Percentiles rank a stretch among this genome's conserved stretches.
Conservation (phyloP, 2,797 vertebrate genomes). For the Argya squamiceps region DNA sequence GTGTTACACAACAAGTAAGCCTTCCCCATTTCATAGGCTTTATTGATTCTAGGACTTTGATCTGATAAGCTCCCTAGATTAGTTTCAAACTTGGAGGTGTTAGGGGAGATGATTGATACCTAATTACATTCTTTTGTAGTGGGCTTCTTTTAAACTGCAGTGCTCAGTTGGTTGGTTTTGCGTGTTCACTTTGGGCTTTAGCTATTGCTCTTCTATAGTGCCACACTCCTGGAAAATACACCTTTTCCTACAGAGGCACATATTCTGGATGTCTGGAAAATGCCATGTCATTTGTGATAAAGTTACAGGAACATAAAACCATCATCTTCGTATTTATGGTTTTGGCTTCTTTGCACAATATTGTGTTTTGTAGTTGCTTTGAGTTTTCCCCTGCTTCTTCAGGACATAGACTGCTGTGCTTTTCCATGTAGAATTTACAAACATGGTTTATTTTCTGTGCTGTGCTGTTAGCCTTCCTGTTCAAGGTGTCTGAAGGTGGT, state of each 20-base stretch:
- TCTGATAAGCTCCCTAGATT: neutral
- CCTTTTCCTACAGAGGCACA: neutral
- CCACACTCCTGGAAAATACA: neutral
- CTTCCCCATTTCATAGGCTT: neutral
- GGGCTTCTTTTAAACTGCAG: neutral
- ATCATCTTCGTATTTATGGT: neutral
- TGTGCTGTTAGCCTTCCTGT: conserved; percentile 14
- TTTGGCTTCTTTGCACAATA: neutral
- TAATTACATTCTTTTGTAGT: neutral
- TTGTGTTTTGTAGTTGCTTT: neutral
- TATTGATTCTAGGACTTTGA: neutral
- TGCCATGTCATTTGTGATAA: neutral
- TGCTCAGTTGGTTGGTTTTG: neutral
- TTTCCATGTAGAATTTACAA: neutral
- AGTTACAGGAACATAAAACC: neutral
- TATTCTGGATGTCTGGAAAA: neutral
- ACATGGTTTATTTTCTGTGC: neutral
- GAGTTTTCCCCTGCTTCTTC: neutral
- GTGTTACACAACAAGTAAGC: neutral
- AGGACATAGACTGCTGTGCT: neutral
- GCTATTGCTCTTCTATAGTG: neutral
- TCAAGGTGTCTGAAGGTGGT: conserved; percentile 25
- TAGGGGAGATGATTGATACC: neutral
- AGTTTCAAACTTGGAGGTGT: neutral
- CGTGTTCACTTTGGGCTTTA: neutral